Evolutionary conservation across 2,113 vertebrate species (phyloP).

Genomic region (Sapayoa aenigma): DNA sequence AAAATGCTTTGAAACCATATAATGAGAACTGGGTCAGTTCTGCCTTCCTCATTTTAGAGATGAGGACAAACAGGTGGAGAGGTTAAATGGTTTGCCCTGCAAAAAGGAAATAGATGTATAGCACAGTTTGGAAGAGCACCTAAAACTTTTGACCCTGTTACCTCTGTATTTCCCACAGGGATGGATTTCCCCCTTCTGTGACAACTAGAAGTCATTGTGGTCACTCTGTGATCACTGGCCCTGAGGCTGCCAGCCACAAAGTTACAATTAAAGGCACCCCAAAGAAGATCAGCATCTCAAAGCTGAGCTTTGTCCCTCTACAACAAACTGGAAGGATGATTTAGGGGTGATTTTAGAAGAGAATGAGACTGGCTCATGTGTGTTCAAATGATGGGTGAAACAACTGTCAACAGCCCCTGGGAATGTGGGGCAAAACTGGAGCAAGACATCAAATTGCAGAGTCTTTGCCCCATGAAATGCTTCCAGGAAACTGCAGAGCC

Average conservation of each 20-base stretch:
- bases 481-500: neutral
- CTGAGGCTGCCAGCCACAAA: neutral
- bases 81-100: constrained; percentile 52
- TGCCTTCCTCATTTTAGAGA: constrained; percentile 43
- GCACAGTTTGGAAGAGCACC: neutral
- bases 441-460: neutral
- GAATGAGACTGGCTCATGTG: neutral
- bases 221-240: neutral
- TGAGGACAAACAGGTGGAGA: constrained; percentile 13
- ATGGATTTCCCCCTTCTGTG: constrained; percentile 12
- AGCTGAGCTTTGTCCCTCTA: neutral
- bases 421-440: neutral
- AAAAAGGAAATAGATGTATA: neutral
- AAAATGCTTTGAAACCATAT: neutral
- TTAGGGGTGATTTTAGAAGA: neutral
- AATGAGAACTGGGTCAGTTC: constrained; percentile 38
- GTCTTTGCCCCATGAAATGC: neutral
- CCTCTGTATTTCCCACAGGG: neutral
- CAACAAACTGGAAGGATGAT: neutral
- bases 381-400: neutral
- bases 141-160: neutral
- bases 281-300: neutral
- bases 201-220: too few species aligned
- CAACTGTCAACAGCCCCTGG: neutral
- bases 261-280: neutral